phyloP scores from a whole-genome alignment of 2,797 vertebrate genomes.

The Eulemur coronatus region DNA sequence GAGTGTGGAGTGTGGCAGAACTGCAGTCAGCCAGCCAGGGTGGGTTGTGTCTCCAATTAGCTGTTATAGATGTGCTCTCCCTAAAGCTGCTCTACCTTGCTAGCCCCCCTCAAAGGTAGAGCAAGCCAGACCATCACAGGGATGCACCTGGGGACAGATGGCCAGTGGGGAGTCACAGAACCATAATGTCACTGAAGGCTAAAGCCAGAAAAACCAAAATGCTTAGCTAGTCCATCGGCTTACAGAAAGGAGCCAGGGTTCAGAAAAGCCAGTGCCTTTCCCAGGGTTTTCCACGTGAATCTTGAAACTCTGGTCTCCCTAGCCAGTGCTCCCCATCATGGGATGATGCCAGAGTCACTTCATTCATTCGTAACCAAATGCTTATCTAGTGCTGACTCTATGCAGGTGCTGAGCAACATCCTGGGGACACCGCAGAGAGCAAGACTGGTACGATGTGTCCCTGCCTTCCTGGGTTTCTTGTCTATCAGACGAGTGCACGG shows the following conservation, averaged over 20 bases:
- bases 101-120: not conserved
- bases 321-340: fast-evolving
- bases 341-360: not conserved
- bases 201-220: not conserved
- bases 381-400: fast-evolving
- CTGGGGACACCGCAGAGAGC: fast-evolving
- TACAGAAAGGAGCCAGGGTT: not conserved
- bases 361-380: not conserved
- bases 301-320: not conserved
- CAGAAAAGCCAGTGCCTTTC: not conserved
- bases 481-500: not conserved
- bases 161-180: not conserved
- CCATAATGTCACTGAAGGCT: not conserved
- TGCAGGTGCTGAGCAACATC: not conserved
- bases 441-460: fast-evolving
- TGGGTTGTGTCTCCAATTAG: not conserved
- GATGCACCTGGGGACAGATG: not conserved
- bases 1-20: fast-evolving
- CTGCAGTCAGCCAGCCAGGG: fast-evolving
- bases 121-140: not conserved
- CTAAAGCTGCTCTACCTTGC: not conserved
- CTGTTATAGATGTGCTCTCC: not conserved
- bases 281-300: not conserved
- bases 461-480: not conserved
- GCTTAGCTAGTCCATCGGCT: not conserved